These are phyloP conservation scores for Rhodinocichla rosea DNA, from an alignment of 2,113 vertebrate genomes.

Conservation along the genomic window DNA sequence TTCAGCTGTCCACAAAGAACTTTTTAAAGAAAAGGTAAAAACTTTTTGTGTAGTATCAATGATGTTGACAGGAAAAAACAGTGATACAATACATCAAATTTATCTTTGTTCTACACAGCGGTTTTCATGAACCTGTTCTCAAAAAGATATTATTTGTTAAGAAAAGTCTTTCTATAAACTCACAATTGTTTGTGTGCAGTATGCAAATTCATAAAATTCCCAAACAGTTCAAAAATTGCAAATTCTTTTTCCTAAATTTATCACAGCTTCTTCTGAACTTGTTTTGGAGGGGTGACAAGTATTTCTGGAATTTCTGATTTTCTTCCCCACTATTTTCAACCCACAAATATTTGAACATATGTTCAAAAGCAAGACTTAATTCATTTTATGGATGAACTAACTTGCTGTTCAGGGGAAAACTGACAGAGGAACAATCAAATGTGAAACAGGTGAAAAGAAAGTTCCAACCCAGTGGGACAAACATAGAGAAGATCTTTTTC, in stretches of 20 bases:
- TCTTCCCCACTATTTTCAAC: neutral
- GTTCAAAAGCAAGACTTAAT: neutral
- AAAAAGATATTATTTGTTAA: neutral
- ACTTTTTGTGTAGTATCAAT: neutral
- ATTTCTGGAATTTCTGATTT: neutral
- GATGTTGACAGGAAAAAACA: neutral
- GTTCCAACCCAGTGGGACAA: accelerated
- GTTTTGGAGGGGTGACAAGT: neutral
- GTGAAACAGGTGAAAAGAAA: neutral
- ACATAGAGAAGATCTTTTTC: neutral
- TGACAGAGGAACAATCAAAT: neutral
- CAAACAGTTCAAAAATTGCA: neutral
- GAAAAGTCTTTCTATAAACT: neutral
- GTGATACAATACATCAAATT: neutral
- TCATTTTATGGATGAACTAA: neutral
- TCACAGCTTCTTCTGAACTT: neutral
- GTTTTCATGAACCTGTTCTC: neutral
- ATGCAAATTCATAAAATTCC: neutral
- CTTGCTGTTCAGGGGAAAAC: neutral
- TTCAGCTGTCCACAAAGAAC: neutral
- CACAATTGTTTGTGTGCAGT: neutral
- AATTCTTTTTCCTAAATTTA: neutral
- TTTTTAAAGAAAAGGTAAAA: neutral
- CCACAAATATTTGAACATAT: neutral
- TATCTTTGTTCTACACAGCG: neutral